Base-by-base conservation (phyloP, 2,113 vertebrate species). In the Circaetus cinerascens region DNA sequence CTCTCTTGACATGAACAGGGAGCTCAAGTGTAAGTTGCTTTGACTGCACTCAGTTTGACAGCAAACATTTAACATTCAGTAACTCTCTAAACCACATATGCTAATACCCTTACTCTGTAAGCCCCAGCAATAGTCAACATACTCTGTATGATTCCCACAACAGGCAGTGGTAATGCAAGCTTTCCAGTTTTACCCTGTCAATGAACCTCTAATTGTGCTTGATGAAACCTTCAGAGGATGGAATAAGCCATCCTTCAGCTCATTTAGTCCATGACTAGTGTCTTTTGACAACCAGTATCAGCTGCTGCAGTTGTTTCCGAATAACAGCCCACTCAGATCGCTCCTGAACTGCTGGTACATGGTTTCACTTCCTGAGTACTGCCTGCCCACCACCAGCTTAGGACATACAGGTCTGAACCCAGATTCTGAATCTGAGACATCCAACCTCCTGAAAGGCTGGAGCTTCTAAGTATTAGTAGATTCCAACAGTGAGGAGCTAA, bases 1-100 rank as follows among this genome's bases (percentile, higher is more conserved):
- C 25, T 67, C 25, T 69, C 3, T 32, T 36, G 1, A 67, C 18
- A 25, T 1, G 14, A 82, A 16, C 0, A 0, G 66, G 46, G 60
- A 94, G 50, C 18, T 84, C 30, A 69, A 46, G 14, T 21, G 2
- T 38, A 81, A 87, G 27, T 60, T 86, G 46, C 29, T 91, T 80
- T 77, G 27, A 80, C 30, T 48, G 57, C 27, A 53, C n/a, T 92
- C 43, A 82, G 25, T 72, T 73, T 90, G 86, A 72, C 53, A 68
- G 48, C 29, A 86, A 41, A 43, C 38, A 11, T 29, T 87, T 82
- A 59, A 90, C 34, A 88, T 17, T 79, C 71, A 66, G 4, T 73
- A 88, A 72, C 18, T 76, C 38, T 75, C 40, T 36, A 74, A 29
- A 50, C 17, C n/a, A 84, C 15, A n/a, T 36, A 74, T n/a, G 48